These are phyloP conservation scores for Eilema sororculum DNA, from an alignment of 2,888 invertebrate genomes.

Conservation along the genomic window DNA sequence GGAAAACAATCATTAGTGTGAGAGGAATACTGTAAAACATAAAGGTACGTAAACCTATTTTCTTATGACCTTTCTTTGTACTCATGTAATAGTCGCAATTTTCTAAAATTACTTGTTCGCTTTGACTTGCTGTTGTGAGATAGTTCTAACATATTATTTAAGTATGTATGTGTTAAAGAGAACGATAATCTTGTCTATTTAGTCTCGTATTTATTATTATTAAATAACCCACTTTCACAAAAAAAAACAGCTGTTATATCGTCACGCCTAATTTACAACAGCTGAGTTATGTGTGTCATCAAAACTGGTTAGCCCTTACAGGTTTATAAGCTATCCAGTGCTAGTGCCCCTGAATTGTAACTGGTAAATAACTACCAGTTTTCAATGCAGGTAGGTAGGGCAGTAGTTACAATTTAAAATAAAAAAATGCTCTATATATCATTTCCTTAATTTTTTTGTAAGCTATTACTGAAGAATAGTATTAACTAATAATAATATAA, in stretches of 20 bases:
- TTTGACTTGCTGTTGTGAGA: conserved; percentile 28
- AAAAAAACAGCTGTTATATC: conserved; percentile 78
- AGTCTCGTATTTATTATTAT: conserved; percentile 37
- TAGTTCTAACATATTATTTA: conserved; percentile 18
- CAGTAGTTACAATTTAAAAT: conserved; percentile 6
- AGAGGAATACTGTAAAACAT: conserved; percentile 43
- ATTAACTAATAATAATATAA: no score
- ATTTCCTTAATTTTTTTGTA: no score
- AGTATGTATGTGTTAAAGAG: conserved; percentile 27
- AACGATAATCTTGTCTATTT: conserved; percentile 26
- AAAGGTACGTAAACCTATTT: conserved; percentile 62
- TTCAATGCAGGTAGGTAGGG: conserved; percentile 14
- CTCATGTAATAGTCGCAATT: conserved; percentile 66
- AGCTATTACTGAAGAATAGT: no score
- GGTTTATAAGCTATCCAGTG: not conserved
- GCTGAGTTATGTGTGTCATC: conserved; percentile 60
- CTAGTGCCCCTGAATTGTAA: conserved; percentile 16
- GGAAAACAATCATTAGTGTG: conserved; percentile 33
- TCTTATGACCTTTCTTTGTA: conserved; percentile 75
- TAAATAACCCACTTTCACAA: conserved; percentile 71
- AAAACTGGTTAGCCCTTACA: conserved; percentile 8
- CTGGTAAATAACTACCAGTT: conserved; percentile 8
- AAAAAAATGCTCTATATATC: not conserved
- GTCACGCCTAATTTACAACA: conserved; percentile 71
- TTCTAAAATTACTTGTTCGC: conserved; percentile 46